Conservation (phyloP, 1,140 invertebrate genomes). For the Drosophila lacertosa region DNA sequence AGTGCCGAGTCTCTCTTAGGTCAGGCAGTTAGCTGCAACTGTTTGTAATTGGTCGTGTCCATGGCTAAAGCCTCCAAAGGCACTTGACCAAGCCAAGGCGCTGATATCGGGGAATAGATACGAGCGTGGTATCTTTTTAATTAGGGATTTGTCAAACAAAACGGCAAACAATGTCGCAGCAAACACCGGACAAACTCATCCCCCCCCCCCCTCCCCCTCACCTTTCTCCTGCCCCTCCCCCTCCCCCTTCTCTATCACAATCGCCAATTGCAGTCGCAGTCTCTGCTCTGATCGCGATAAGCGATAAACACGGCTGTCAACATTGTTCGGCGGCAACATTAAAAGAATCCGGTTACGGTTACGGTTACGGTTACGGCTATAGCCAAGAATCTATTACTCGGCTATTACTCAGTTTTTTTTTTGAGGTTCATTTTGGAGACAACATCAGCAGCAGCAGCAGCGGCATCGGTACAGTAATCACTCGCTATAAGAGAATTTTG, state of each 20-base stretch:
- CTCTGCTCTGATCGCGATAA: constrained; percentile 58
- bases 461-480: too few relatives aligned
- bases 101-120: neutral
- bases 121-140: constrained; percentile 61
- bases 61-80: too few relatives aligned
- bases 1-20: constrained; percentile 53
- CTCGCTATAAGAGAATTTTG: too few relatives aligned
- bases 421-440: too few relatives aligned
- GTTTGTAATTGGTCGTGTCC: constrained; percentile 3
- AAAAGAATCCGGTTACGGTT: constrained; percentile 57
- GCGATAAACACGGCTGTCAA: constrained; percentile 56
- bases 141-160: constrained; percentile 71
- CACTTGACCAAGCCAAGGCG: neutral
- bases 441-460: too few relatives aligned
- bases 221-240: constrained; percentile 11
- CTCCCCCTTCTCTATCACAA: constrained; percentile 27
- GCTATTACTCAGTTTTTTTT: constrained; percentile 8
- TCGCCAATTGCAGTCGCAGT: constrained; percentile 48
- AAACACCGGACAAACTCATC: constrained; percentile 52
- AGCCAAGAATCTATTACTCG: constrained; percentile 2
- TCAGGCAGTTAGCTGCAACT: constrained; percentile 10
- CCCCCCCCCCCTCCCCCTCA: neutral
- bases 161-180: constrained; percentile 32
- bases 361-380: constrained; percentile 34
- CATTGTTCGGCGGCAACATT: constrained; percentile 61